Base-by-base conservation (phyloP, 1,140 invertebrate species). In the Coenobita brevimanus region DNA sequence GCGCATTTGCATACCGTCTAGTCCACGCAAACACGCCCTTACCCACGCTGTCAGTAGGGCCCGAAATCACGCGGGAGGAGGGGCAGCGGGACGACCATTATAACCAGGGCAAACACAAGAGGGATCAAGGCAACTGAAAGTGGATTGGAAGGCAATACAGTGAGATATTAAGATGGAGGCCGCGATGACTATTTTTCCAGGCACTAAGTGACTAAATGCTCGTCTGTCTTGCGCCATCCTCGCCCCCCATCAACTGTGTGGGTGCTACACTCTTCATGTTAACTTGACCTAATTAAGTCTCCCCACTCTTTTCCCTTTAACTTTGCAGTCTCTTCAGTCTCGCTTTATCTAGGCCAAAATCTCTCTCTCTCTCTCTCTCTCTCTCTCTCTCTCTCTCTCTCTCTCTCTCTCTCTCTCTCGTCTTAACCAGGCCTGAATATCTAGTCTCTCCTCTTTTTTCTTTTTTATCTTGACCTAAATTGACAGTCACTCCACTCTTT, bases 81-180 rank as follows among this genome's bases (percentile, higher is more conserved):
- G 21, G 1, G 46, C 30, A 38, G 82, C 41, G 54, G 21, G 17
- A n/a, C 50, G 81, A 60, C 82, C 33, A 30, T 78, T 60, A 54
- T 41, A 46, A 85, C 43, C 60, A 6, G 60, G 33, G 82, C 73
- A 85, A 85, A 85, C 82, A 85, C 50, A 62, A 62, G 82, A 85
- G 82, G 67, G 82, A 85, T 76, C 71, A 78, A 43, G 82, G 82
- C 50, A 78, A 78, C 71, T 84, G 82, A 64, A 85, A 85, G 82
- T 60, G 82, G 71, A 85, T 76, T 85, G 82, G 57, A 41, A 46
- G 73, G 82, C 69, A 84, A 84, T 84, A 84, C 69, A 84, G 69
- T 84, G 79, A 67, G 36, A 82, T 64, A 67, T 76, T 76, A 76
- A 38, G 36, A 21, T 76, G 27, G 73, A 76, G 38, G 73, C 73